These are phyloP conservation scores for Cardiocondyla obscurior DNA, from an alignment of 1,140 invertebrate species.

Conservation along the genomic window DNA sequence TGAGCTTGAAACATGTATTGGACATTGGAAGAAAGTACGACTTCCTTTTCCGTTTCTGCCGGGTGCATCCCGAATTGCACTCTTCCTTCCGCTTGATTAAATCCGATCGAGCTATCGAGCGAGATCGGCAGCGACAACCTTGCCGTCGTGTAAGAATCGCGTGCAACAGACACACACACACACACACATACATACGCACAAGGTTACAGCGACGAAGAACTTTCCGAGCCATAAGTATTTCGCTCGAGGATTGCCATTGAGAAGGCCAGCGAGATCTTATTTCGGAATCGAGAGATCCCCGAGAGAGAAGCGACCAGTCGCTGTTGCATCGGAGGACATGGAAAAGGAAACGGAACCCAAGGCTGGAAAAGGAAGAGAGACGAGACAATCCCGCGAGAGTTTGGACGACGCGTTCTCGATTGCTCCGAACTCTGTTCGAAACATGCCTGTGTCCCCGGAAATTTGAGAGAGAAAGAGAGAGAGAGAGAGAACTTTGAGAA, in stretches of 20 bases:
- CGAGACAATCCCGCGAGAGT: conserved; percentile 50
- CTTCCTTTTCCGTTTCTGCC: conserved; percentile 6
- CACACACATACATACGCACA: neutral
- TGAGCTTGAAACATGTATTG: neutral
- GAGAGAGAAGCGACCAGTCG: neutral
- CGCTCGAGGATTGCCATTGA: conserved; percentile 47
- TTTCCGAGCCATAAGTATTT: conserved; percentile 41
- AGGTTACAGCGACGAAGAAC: conserved; percentile 7
- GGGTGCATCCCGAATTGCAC: conserved; percentile 43
- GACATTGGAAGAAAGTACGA: neutral
- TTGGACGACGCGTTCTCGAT: conserved; percentile 52
- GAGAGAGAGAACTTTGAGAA: neutral
- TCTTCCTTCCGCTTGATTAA: conserved; percentile 68
- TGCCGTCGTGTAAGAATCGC: conserved; percentile 1
- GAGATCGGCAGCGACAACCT: conserved; percentile 49
- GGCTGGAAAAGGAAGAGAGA: neutral
- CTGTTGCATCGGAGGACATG: neutral
- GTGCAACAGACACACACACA: neutral
- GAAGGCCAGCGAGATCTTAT: conserved; percentile 39
- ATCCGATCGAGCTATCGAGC: conserved; percentile 55
- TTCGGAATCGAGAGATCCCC: conserved; percentile 36
- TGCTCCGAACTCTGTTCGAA: conserved; percentile 35
- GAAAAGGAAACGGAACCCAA: neutral
- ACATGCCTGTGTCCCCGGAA: neutral
- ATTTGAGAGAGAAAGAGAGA: conserved; percentile 23